Conservation (phyloP, 2,888 invertebrate species). For the Perithous albicinctus region DNA sequence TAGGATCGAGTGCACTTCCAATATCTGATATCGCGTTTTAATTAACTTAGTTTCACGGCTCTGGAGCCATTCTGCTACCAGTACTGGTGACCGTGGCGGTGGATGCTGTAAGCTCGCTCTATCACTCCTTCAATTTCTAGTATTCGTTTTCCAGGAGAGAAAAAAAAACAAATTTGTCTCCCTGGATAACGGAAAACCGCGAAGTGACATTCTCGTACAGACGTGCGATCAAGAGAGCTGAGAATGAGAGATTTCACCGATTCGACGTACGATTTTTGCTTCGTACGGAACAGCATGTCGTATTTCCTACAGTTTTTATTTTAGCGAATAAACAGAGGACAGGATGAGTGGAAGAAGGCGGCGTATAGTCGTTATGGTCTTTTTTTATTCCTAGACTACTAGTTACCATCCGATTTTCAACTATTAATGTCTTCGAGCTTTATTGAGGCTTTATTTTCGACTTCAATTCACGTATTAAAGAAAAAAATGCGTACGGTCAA, state of each 20-base stretch:
- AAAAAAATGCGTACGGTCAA: no score
- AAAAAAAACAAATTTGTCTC: conserved; percentile 24
- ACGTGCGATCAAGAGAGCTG: conserved; percentile 17
- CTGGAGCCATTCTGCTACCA: conserved; percentile 65
- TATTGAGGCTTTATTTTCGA: no score
- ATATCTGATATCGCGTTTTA: conserved; percentile 78
- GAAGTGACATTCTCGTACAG: conserved; percentile 20
- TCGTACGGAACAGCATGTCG: neutral
- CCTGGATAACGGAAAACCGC: conserved; percentile 11
- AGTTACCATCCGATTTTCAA: neutral
- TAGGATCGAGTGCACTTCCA: conserved; percentile 70
- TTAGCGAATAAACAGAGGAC: neutral
- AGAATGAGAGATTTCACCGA: conserved; percentile 40
- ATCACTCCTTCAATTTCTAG: conserved; percentile 51
- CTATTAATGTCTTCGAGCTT: neutral
- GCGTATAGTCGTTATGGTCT: no score
- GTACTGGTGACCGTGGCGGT: conserved; percentile 41
- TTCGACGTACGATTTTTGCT: conserved; percentile 5
- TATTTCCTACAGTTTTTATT: neutral
- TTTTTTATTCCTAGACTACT: neutral
- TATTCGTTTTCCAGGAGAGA: conserved; percentile 33
- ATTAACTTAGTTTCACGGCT: conserved; percentile 75
- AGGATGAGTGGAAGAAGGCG: neutral
- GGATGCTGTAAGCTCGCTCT: conserved; percentile 27
- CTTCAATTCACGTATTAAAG: no score